Base-by-base conservation (phyloP, 2,797 vertebrate species). In the Sciaenops ocellatus region DNA sequence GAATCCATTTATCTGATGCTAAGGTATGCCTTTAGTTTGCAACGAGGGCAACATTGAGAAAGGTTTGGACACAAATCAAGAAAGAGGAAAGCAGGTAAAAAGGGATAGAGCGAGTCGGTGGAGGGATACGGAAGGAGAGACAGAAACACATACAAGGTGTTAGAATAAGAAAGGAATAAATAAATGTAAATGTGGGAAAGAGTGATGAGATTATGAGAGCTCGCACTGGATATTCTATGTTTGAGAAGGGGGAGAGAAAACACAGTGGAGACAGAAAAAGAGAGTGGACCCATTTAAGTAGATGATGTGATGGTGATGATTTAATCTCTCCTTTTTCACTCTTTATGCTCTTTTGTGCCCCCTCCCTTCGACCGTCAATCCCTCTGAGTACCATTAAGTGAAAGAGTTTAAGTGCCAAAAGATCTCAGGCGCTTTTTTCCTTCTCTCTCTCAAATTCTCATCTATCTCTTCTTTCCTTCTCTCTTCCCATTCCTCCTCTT, bases 1-100 rank as follows among this genome's bases (percentile, higher is more conserved):
- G 97, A 98, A 99, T 97, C 97, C 95, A 97, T 97, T 97, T 96
- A 97, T 97, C 97, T 97, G 95, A 95, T 87, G 65, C 73, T 55
- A 69, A 77, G 76, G 95, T 95, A 72, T 92, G 95, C 91, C 96
- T 96, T 97, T 96, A 95, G 95, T 96, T 70, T 76, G 60, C 67
- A 83, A 80, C 56, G 64, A 70, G 69, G 56, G 46, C 22, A 59
- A 66, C 42, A 10, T 55, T 3, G 26, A 64, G 59, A 69, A 79
- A 83, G 73, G 50, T 80, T 80, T 73, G 76, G 85, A 85, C 72
- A 82, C 80, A 87, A 86, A 89, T 90, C 82, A 77, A 69, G 73
- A 70, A 55, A 62, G 62, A 72, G 44, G 28, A 82, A 65, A 44
- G 55, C n/a, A 73, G 41, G 44, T 79, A 54, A 78, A 76, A 30